Base-by-base conservation (phyloP, 2,113 vertebrate species). In the Bos javanicus region DNA sequence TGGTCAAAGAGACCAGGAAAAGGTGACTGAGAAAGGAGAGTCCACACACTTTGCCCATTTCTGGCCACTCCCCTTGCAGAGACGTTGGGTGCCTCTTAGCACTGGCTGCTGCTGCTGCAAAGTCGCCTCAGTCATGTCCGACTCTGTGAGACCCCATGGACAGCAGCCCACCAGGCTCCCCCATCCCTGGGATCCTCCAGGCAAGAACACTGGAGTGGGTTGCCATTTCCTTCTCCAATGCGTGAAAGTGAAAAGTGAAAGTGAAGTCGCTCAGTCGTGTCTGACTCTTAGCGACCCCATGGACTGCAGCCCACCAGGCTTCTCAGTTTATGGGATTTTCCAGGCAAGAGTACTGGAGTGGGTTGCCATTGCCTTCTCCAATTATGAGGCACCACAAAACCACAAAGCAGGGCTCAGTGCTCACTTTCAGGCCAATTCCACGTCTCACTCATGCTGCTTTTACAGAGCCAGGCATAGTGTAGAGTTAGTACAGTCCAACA, bases 51-150 rank as follows among this genome's bases (percentile, higher is more conserved):
- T 71, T 0, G 5, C 67, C 19, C 67, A 71, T 39, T 71, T 71
- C n/a, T 39, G 67, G 5, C n/a, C n/a, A 23, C n/a, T 39, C 19
- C n/a, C 19, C n/a, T 71, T 71, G n/a, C n/a, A 39, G n/a, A 71
- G 19, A 71, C 0, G 2, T 39, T 36, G n/a, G n/a, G 19, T 39
- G 15, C 67, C 67, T 71, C 67, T 71, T 62, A 28, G 5, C 59
- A 30, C 59, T 62, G 13, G 59, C 59, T 30, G 16, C 16, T 67
- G 4, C 62, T n/a, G 62, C 7, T 10, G 33, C 16, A 19, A n/a
- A 19, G 62, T n/a, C 8, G 0, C 62, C 4, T 67, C 62, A n/a
- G 16, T 67, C 16, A 0, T n/a, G 62, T 9, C 33, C 0, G 2
- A n/a, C 62, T 9, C 62, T n/a, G 62, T n/a, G 33, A 5, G 33